These are phyloP conservation scores for Aegotheles bennettii DNA, from an alignment of 2,113 vertebrate species.

Conservation along the genomic window DNA sequence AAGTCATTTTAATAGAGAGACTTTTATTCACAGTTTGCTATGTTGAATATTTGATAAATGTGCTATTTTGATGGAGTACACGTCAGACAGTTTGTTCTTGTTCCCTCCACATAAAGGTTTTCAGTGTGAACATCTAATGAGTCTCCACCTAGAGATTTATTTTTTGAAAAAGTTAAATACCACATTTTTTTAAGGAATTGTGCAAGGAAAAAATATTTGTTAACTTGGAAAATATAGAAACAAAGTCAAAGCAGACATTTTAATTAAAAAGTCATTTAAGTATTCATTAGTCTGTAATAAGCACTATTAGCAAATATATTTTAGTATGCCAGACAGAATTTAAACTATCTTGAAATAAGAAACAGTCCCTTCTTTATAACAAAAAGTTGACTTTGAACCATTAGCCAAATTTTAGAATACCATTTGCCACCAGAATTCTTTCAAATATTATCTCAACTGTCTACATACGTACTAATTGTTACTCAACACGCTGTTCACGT, in stretches of 20 bases:
- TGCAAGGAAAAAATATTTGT: not conserved
- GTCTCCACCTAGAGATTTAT: not conserved
- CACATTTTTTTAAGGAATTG: not conserved
- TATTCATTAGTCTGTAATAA: not conserved
- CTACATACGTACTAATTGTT: not conserved
- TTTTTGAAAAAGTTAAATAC: not conserved
- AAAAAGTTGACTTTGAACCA: not conserved
- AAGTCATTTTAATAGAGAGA: not conserved
- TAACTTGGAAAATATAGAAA: not conserved
- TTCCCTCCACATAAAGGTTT: not conserved
- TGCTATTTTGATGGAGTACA: not conserved
- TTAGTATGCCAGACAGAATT: not conserved
- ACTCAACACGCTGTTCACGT: not conserved
- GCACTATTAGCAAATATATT: not conserved
- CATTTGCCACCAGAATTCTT: not conserved
- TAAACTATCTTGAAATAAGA: not conserved
- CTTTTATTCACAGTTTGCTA: not conserved
- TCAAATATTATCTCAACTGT: not conserved
- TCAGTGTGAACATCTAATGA: not conserved
- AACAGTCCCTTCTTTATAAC: not conserved
- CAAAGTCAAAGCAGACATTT: not conserved
- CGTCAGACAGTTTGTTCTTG: not conserved
- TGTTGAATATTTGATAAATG: not conserved
- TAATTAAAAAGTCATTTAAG: not conserved
- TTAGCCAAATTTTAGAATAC: not conserved